Percentiles rank a stretch among this genome's conserved stretches.
These are phyloP conservation scores for Onychostruthus taczanowskii DNA, from an alignment of 2,113 vertebrate species.

Conservation along the genomic window DNA sequence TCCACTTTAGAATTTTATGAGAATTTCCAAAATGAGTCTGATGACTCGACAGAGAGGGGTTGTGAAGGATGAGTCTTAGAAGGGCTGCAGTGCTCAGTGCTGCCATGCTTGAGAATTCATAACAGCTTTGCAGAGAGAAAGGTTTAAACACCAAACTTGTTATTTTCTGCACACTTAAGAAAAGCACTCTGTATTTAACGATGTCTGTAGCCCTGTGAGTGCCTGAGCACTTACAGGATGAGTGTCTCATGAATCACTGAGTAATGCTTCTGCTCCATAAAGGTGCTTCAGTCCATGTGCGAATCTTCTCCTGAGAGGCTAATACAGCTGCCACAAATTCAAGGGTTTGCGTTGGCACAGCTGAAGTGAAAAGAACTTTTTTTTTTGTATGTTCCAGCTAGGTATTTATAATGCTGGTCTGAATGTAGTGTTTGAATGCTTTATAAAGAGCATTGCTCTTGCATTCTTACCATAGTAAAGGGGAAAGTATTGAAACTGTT, in stretches of 20 bases:
- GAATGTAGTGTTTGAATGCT: background rate
- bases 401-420: background rate
- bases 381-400: background rate
- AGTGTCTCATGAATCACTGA: background rate
- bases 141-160: background rate
- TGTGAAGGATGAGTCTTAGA: background rate
- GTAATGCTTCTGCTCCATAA: background rate
- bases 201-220: background rate
- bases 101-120: background rate
- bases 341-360: background rate
- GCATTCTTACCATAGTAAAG: background rate
- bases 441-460: background rate
- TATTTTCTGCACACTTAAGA: background rate
- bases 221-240: background rate
- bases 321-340: background rate
- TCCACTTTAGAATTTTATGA: background rate
- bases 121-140: background rate
- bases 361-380: background rate
- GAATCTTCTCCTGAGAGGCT: background rate
- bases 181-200: background rate
- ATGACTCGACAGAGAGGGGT: background rate
- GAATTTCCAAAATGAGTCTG: background rate
- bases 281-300: background rate
- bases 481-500: background rate
- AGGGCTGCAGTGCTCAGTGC: background rate